Base-by-base conservation (phyloP, 2,113 vertebrate genomes). In the Geococcyx californianus region DNA sequence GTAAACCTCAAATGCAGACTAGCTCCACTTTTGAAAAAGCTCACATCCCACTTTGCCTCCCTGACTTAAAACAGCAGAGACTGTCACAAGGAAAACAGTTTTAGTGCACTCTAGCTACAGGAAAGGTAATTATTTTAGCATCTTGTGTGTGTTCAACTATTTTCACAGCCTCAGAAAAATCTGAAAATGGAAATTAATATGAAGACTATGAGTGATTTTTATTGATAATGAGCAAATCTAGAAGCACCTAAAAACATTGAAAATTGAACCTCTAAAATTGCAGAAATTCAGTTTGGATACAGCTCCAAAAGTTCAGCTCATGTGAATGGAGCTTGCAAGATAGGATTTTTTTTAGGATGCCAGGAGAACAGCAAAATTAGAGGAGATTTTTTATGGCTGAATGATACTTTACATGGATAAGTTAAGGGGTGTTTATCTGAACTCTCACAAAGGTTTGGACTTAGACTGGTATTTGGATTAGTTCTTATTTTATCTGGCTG, bases 401-500 rank as follows among this genome's bases (percentile, higher is more conserved):
- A 44, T 0, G 1, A 75, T 77, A 56, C 13, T 78, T 74, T 72
- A 33, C 49, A 54, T 54, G 47, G 19, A 15, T 82, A 78, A 75
- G 36, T 62, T 79, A 78, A 10, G 31, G 36, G 24, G 20, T 79
- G 20, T 93, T 85, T 89, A 66, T 85, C 60, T 60, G 40, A n/a
- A 25, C 16, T 87, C n/a, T 89, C 40, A 84, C 56, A 69, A 94
- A 91, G 40, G 40, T 64, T 96, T 93, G 78, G 70, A 60, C 51
- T 62, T 79, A 28, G 38, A 81, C 73, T 67, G 40, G 66, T 84
- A 47, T 91, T 92, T 89, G 84, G 47, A 91, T 93, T 81, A 44
- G 44, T 40, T 89, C 47, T 92, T 95, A 78, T 89, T 96, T 92
- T 93, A 52, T 92, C 73, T 95, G 89, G 84, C 84, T 89, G 28